Conservation (phyloP, 1,140 invertebrate genomes). For the Apolygus lucorum region DNA sequence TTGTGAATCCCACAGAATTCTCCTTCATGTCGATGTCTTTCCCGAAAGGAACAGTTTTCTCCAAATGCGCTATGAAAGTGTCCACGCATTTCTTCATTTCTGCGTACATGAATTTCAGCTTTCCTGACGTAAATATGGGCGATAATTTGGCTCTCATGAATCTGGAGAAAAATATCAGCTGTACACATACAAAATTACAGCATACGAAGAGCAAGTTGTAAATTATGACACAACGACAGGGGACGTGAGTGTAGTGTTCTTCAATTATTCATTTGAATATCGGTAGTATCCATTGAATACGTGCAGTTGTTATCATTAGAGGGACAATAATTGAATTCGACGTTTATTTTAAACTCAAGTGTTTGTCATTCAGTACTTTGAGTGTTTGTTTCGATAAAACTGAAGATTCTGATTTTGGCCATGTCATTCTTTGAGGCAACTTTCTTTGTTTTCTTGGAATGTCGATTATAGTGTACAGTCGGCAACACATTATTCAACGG, state of each 20-base stretch:
- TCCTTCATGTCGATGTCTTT: slow-evolving; percentile 12
- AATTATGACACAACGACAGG: not conserved
- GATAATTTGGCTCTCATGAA: too few species aligned
- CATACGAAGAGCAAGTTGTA: not conserved
- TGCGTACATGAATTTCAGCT: slow-evolving; percentile 32
- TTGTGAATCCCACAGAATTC: too few species aligned
- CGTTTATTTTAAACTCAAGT: too few species aligned
- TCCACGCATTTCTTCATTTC: slow-evolving; percentile 31
- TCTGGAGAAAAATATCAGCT: slow-evolving; percentile 33
- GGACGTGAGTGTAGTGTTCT: not conserved
- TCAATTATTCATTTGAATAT: not conserved
- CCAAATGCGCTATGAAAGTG: slow-evolving; percentile 24
- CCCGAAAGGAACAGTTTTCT: not conserved
- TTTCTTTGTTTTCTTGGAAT: too few species aligned
- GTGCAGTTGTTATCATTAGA: not conserved
- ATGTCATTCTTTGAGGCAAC: too few species aligned
- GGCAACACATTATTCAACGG: too few species aligned
- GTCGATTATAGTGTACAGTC: too few species aligned
- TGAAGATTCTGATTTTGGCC: too few species aligned
- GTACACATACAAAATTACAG: slow-evolving; percentile 29
- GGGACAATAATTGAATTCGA: not conserved
- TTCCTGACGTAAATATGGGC: too few species aligned
- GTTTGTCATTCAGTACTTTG: too few species aligned
- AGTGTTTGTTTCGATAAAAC: too few species aligned
- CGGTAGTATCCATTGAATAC: not conserved